Evolutionary conservation across 2,888 invertebrate species (phyloP).

Genomic region (Dysmachus trigonus): DNA sequence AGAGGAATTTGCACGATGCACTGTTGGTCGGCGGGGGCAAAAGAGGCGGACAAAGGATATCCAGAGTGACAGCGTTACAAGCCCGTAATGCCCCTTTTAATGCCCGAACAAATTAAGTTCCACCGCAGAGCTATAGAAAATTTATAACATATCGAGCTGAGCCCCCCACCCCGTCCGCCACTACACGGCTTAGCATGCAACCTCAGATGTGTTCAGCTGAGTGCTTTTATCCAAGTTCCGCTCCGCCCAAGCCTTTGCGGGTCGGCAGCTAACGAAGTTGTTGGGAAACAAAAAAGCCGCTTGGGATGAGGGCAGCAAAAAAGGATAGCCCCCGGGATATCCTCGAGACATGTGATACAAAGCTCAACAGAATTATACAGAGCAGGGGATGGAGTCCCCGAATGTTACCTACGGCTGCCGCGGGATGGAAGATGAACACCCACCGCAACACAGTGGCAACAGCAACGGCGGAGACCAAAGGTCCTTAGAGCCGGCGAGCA

Average conservation of each 20-base stretch:
- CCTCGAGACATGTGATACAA: constrained; percentile 36
- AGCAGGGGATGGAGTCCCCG: background rate
- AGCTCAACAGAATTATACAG: constrained; percentile 20
- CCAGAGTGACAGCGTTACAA: constrained; percentile 28
- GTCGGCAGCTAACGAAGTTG: constrained; percentile 27
- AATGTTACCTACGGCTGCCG: background rate
- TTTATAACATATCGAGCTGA: constrained; percentile 35
- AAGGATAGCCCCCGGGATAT: constrained; percentile 38
- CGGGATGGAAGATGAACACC: constrained; percentile 46
- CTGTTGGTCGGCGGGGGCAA: background rate
- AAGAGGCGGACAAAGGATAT: constrained; percentile 2
- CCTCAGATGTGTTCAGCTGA: constrained; percentile 28
- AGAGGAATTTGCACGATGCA: constrained; percentile 17
- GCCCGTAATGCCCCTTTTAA: constrained; percentile 28
- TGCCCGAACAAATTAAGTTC: constrained; percentile 36
- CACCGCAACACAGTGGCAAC: constrained; percentile 46
- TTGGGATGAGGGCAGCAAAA: constrained; percentile 32
- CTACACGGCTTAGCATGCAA: constrained; percentile 16
- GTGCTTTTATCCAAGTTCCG: constrained; percentile 25
- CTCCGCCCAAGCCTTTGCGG: background rate
- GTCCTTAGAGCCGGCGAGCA: background rate
- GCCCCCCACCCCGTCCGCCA: background rate
- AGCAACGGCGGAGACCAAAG: constrained; percentile 23
- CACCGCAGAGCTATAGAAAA: constrained; percentile 29
- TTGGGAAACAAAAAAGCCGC: constrained; percentile 25